Evolutionary conservation across 2,888 invertebrate genomes (phyloP).

Genomic region (Ditylenchus weischeri): DNA sequence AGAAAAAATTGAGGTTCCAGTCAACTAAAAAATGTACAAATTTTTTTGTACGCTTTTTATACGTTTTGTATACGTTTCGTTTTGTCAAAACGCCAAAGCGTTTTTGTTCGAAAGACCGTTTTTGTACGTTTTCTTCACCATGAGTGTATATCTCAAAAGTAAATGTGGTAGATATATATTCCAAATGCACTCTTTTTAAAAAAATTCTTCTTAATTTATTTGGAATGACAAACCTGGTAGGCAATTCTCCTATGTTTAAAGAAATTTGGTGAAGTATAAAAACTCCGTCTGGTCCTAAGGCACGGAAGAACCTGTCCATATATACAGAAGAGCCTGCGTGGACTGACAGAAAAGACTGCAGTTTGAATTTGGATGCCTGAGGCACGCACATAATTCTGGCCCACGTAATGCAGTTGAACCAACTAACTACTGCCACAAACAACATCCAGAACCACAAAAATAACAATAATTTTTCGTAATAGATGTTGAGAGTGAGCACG

Average conservation of each 20-base stretch:
- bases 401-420: conserved; percentile 49
- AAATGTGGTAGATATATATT: too few species aligned
- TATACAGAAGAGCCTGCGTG: conserved; percentile 31
- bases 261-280: conserved; percentile 55
- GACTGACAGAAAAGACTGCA: conserved; percentile 31
- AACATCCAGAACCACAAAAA: conserved; percentile 58
- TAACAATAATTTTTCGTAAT: conserved; percentile 57
- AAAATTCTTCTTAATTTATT: too few species aligned
- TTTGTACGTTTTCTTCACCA: too few species aligned
- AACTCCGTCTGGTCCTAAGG: conserved; percentile 50
- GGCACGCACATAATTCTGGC: conserved; percentile 37
- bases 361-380: conserved; percentile 21
- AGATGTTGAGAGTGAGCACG: conserved; percentile 56
- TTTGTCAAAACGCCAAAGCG: too few species aligned
- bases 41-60: too few species aligned
- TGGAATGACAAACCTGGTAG: conserved; percentile 52
- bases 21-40: too few species aligned
- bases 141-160: too few species aligned
- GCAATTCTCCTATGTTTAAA: conserved; percentile 55
- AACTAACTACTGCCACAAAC: conserved; percentile 49
- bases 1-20: too few species aligned
- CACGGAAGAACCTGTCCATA: conserved; percentile 41
- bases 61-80: too few species aligned
- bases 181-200: too few species aligned
- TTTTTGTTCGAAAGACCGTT: too few species aligned